A percentile compares a stretch with the other conserved stretches of the same genome.
Conservation (phyloP, 2,113 vertebrate species). For the Dipodomys stephensi region DNA sequence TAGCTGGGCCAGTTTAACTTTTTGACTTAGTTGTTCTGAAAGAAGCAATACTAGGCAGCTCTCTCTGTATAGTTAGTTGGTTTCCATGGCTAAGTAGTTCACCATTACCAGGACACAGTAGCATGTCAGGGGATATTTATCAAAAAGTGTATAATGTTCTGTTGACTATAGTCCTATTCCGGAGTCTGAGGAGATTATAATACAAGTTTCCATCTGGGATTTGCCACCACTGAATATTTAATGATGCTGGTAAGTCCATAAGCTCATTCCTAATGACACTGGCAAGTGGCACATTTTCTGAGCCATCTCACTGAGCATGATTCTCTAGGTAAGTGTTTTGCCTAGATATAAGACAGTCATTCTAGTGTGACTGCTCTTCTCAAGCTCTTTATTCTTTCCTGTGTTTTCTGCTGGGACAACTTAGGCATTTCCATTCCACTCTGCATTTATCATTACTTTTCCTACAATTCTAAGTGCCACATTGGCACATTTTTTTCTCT, state of each 20-base stretch:
- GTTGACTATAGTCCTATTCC: not conserved
- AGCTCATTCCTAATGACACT: not conserved
- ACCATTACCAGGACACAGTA: not conserved
- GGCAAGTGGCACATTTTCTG: not conserved
- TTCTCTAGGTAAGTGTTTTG: not conserved
- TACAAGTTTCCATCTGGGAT: not conserved
- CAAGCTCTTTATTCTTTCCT: slow-evolving; percentile 1
- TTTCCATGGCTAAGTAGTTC: not conserved
- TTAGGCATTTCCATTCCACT: not conserved
- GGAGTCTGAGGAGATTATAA: not conserved
- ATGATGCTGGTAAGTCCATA: not conserved
- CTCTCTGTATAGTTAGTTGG: not conserved
- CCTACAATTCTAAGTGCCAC: not conserved
- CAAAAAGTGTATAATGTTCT: slow-evolving; percentile 25
- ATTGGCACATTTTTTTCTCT: not conserved
- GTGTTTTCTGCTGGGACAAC: not conserved
- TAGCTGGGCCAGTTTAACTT: not conserved
- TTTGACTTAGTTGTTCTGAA: not conserved
- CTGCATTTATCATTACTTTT: not conserved
- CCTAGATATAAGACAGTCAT: not conserved
- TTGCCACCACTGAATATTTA: slow-evolving; percentile 9
- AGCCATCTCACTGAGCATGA: not conserved
- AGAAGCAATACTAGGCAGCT: not conserved
- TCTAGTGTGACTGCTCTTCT: not conserved
- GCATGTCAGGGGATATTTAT: not conserved